Evolutionary conservation across 2,888 invertebrate species (phyloP).

Genomic region (Hipparchia sbordonii): DNA sequence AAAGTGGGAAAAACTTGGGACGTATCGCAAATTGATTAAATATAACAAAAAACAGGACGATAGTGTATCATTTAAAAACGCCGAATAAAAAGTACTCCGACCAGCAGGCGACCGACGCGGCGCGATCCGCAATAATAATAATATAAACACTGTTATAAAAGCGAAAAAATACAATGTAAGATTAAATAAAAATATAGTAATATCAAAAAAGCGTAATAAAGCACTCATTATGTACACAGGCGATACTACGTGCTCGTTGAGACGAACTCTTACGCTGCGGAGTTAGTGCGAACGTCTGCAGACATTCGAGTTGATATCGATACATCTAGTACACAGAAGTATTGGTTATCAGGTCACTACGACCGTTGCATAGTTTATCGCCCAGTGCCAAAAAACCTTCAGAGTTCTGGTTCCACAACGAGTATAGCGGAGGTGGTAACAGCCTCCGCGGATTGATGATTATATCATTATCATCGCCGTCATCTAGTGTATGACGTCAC

Average conservation of each 20-base stretch:
- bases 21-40: background rate
- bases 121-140: conserved; percentile 26
- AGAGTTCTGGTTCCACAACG: background rate
- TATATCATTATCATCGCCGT: too few relatives aligned
- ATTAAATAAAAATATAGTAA: conserved; percentile 58
- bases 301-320: background rate
- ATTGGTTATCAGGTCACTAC: background rate
- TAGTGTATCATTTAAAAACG: background rate
- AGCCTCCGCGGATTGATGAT: too few relatives aligned
- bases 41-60: background rate
- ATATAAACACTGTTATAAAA: conserved; percentile 49
- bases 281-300: too few relatives aligned
- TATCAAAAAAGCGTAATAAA: conserved; percentile 78
- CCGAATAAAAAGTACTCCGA: background rate
- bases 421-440: background rate
- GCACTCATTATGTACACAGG: conserved; percentile 74
- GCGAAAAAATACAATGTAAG: conserved; percentile 55
- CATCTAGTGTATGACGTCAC: too few relatives aligned
- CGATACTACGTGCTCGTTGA: conserved; percentile 32
- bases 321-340: background rate
- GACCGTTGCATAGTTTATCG: background rate
- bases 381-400: background rate
- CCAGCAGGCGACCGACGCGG: conserved; percentile 31
- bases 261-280: conserved; percentile 30
- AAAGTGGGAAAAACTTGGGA: background rate